Evolutionary conservation across 2,888 invertebrate genomes (phyloP).

Genomic region (Leptarthrus brevirostris): DNA sequence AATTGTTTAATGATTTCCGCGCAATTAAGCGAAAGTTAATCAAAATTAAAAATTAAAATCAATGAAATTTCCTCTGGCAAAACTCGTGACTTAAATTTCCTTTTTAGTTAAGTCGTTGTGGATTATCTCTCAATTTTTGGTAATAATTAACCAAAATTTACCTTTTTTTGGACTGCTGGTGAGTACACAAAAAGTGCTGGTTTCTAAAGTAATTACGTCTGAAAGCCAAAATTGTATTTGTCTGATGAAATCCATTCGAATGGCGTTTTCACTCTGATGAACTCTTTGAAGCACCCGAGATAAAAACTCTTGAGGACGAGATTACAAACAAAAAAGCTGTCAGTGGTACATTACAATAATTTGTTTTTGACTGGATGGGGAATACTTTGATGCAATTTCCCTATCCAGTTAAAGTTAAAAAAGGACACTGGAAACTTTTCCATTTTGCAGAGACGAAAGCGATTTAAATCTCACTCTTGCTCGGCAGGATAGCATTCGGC

Average conservation of each 20-base stretch:
- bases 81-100: too few relatives aligned
- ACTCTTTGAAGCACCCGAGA: slow-evolving; percentile 26
- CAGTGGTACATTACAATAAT: slow-evolving; percentile 37
- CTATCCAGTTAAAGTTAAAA: neutral
- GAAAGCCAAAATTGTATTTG: slow-evolving; percentile 34
- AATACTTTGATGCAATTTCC: slow-evolving; percentile 41
- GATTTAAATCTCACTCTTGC: slow-evolving; percentile 24
- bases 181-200: neutral
- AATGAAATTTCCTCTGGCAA: too few relatives aligned
- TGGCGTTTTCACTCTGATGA: slow-evolving; percentile 31
- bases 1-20: too few relatives aligned
- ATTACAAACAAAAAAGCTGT: slow-evolving; percentile 8
- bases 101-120: too few relatives aligned
- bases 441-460: slow-evolving; percentile 1
- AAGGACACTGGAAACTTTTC: slow-evolving; percentile 11
- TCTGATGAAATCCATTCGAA: slow-evolving; percentile 17
- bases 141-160: neutral
- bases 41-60: too few relatives aligned
- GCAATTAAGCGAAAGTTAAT: too few relatives aligned
- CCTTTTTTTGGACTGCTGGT: neutral
- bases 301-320: slow-evolving; percentile 21
- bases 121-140: neutral
- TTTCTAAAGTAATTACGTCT: slow-evolving; percentile 31
- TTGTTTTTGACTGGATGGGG: slow-evolving; percentile 25
- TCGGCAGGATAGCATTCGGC: neutral